phyloP scores from a whole-genome alignment of 2,888 invertebrate genomes.

The Branchipolynoe longqiensis region DNA sequence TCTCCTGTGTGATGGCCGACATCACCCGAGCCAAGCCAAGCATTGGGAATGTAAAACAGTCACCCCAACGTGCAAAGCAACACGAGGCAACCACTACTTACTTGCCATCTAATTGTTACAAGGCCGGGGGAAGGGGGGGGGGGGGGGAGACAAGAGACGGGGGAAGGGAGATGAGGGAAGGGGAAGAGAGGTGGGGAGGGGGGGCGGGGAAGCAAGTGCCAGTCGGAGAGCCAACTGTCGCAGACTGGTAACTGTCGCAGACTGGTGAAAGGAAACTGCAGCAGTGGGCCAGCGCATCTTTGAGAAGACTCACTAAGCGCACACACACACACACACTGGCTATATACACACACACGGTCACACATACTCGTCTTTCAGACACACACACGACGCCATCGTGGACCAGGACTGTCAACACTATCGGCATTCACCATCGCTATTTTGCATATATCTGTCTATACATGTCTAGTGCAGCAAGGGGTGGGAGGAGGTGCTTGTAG shows the following conservation, averaged over 20 bases:
- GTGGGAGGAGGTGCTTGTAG: background rate
- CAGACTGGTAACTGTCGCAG: no score
- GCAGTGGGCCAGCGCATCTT: no score
- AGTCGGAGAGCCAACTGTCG: no score
- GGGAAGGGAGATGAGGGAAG: background rate
- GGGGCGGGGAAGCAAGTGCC: background rate
- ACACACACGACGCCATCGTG: slow-evolving; percentile 12
- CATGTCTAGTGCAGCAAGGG: slow-evolving; percentile 46
- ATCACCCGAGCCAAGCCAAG: slow-evolving; percentile 3
- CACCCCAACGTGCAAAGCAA: slow-evolving; percentile 31
- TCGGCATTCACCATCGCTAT: slow-evolving; percentile 29
- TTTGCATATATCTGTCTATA: slow-evolving; percentile 58
- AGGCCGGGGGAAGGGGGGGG: background rate
- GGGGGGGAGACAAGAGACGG: background rate
- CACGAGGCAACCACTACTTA: slow-evolving; percentile 14
- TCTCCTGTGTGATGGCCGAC: slow-evolving; percentile 19
- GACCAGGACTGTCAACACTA: slow-evolving; percentile 48
- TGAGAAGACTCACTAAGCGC: slow-evolving; percentile 38
- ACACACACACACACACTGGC: slow-evolving; percentile 16
- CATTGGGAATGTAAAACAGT: slow-evolving; percentile 34
- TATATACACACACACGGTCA: slow-evolving; percentile 44
- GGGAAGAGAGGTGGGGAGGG: background rate
- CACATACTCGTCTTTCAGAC: slow-evolving; percentile 12
- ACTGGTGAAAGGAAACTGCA: no score
- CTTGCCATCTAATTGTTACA: background rate